Evolutionary conservation across 2,113 vertebrate species (phyloP), one percentile per base, ranked within the genome.

Genomic region (Microtus oregoni): DNA sequence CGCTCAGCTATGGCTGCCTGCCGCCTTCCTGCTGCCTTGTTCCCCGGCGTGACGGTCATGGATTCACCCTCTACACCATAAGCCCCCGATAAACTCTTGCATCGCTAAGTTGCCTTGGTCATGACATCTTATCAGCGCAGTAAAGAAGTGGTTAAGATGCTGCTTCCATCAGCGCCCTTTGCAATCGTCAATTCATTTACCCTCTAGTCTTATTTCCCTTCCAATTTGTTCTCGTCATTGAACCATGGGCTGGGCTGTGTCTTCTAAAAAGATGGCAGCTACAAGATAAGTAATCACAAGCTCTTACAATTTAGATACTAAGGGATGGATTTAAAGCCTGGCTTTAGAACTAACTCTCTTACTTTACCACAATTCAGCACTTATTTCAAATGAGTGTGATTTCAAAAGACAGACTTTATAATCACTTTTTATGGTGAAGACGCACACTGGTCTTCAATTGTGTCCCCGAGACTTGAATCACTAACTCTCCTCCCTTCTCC

Each of bases 401-500:
- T 92, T 94, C 88, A 81, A 94, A 97, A 90, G 67, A 32, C 26
- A 47, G 90, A 70, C 91, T 94, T 22, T 63, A 78, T 86, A 89
- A 86, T 96, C 82, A 44, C 90, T 32, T 86, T 89, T 98, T 63
- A 76, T 95, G 76, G 94, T 92, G 85, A 92, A 95, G 67, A 63
- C 35, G 10, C 85, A 38, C 52, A 38, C 92, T 77, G 85, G 30
- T 90, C 32, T 95, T 14, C 79, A 67, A 92, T 88, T 88, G n/a
- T 73, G n/a, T 90, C 89, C 73, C 76, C 70, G 30, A 82, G 19
- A 61, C 50, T 83, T 77, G 76, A 5, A 35, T 47, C 72, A 44
- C n/a, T 41, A 77, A 35, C 28, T 89, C 44, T 92, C 77, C 94
- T 94, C 63, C 20, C 19, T 91, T n/a, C 70, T 96, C 93, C 76